Percentiles rank a stretch among this genome's conserved stretches.
phyloP scores from a whole-genome alignment of 2,797 vertebrate genomes.

The Clarias fuscus region DNA sequence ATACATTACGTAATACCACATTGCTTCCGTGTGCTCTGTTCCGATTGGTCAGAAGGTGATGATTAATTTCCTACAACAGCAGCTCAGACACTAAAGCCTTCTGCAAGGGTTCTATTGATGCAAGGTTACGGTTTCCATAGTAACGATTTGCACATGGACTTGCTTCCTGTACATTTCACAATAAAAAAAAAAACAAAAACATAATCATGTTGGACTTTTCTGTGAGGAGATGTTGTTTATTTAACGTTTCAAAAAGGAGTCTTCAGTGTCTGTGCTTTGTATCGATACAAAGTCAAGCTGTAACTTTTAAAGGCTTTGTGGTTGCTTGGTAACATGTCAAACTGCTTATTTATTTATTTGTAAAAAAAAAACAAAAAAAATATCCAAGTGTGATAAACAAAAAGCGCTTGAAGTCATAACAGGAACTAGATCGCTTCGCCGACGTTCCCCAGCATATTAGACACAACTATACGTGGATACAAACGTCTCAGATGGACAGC shows the following conservation, averaged over 20 bases:
- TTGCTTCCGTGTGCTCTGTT: not conserved
- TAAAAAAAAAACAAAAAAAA: too few relatives aligned
- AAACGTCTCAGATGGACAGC: too few relatives aligned
- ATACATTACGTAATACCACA: not conserved
- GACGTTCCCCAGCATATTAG: not conserved
- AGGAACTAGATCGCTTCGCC: not conserved
- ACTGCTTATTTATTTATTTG: not conserved
- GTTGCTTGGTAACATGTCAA: not conserved
- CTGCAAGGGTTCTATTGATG: not conserved
- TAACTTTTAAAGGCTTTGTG: not conserved
- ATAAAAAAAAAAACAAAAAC: not conserved
- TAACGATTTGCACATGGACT: too few relatives aligned
- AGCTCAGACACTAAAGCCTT: not conserved
- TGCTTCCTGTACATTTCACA: not conserved
- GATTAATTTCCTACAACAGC: not conserved
- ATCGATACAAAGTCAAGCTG: not conserved
- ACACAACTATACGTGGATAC: not conserved
- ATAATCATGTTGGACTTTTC: not conserved
- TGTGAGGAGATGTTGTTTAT: not conserved
- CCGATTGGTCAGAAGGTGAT: constrained; percentile 4
- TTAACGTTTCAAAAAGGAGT: not conserved
- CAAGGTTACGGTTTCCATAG: not conserved
- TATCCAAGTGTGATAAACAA: not conserved
- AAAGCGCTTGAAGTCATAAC: not conserved
- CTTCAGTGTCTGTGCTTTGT: not conserved